Base-by-base conservation (phyloP, 2,797 vertebrate species). In the Moxostoma hubbsi region DNA sequence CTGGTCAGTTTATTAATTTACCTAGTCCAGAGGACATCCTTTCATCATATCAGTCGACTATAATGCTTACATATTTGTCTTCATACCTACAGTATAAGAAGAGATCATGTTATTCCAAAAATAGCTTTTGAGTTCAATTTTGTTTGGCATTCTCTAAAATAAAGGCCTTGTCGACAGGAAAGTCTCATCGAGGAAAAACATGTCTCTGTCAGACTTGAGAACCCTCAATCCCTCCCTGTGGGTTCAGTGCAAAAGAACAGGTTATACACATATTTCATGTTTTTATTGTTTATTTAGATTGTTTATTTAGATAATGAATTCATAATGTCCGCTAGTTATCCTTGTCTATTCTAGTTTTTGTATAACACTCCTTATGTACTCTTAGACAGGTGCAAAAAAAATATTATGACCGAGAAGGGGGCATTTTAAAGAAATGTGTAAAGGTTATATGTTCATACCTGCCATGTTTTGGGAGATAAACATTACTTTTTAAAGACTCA, bases 201-300 rank as follows among this genome's bases (percentile, higher is more conserved):
- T 68, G 45, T 88, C 87, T 69, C 49, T 83, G 77, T 68, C 51
- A n/a, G 81, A 85, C 43, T 73, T 88, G 24, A 75, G 58, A 61
- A 15, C 73, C 36, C 10, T 50, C 64, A 70, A 46, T 11, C 50
- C 12, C 75, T 68, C 65, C 59, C n/a, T 54, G 16, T 59, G 64
- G 65, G 10, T 36, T 53, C 15, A 13, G 12, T 50, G 45, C 45
- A 70, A 36, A 62, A 78, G 59, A 81, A 12, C 75, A 83, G 85
- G 85, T 84, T 69, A 8, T 75, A 43, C 15, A 74, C 36, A 12
- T 15, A 7, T 59, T 73, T 50, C 24, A 10, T 36, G 9, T 77
- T 74, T 11, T 12, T 62, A 45, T 55, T 82, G 4, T 51, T 55
- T 9, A 64, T n/a, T n/a, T 70, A 15, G 0, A 70, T 5, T 18